Evolutionary conservation across 2,113 vertebrate species (phyloP).

Genomic region (Scolopax mira): DNA sequence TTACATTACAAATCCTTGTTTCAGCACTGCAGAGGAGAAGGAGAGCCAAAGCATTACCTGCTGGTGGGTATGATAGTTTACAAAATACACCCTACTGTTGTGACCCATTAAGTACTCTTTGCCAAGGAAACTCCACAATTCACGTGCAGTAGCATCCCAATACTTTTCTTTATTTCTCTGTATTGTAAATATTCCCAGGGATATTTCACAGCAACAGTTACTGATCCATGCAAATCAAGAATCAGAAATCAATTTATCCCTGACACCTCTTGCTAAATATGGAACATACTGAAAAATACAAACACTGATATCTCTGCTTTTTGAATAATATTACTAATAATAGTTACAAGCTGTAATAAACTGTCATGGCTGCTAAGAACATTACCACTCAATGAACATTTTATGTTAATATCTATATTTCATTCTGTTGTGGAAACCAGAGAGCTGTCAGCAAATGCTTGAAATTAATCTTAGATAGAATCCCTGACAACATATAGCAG

Average conservation of each 20-base stretch:
- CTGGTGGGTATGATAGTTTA: neutral
- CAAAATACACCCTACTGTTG: neutral
- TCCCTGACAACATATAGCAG: neutral
- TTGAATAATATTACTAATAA: neutral
- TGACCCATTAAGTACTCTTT: neutral
- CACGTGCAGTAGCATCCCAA: neutral
- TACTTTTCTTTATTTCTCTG: neutral
- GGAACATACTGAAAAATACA: too few relatives aligned
- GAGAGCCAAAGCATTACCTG: neutral
- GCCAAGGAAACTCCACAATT: neutral
- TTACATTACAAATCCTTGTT: neutral
- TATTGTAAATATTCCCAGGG: neutral
- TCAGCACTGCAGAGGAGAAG: neutral
- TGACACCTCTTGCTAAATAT: neutral
- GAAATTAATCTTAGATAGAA: neutral
- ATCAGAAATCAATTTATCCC: neutral
- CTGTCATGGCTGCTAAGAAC: neutral
- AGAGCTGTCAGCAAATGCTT: neutral
- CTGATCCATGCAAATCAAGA: neutral
- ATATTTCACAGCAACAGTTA: neutral
- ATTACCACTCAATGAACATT: neutral
- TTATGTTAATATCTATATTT: neutral
- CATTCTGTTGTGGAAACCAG: neutral
- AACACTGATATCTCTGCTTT: neutral
- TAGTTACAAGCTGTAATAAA: neutral